Evolutionary conservation across 1,140 invertebrate genomes (phyloP), one percentile per base, ranked within the genome.

Genomic region (Hycleus phaleratus): DNA sequence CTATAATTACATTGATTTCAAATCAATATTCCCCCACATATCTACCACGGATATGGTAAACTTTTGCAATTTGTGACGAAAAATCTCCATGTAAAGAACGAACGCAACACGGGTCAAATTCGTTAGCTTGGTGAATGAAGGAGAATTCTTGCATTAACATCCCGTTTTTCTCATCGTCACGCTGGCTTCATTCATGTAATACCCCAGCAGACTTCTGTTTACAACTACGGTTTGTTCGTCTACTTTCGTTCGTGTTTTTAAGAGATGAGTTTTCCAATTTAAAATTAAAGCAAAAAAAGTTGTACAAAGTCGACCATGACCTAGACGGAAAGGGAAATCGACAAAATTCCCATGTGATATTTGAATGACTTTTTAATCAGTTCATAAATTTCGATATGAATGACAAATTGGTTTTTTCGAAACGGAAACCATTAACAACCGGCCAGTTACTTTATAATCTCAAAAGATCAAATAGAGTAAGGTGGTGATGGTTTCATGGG

Each of bases 201-300:
- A 25, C 55, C 55, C 55, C 55, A 46, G 32, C 48, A 4, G 4
- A 4, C 32, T n/a, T 10, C 54, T 46, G 46, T 46, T 56, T 56
- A 49, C 55, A 56, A 56, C 54, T 56, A 43, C 54, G 45, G 46
- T 47, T 46, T 56, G 32, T 56, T 56, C 55, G 55, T 42, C 46
- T 56, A 56, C 55, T 56, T 56, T 56, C 55, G 39, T 46, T 56
- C 55, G 58, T 67, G 65, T 67, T 67, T 64, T 64, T 60, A 60
- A 60, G 56, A 64, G 62, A 67, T 67, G 65, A 67, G 62, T 64
- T 64, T 67, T 58, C 65, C 62, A 62, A 64, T 67, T 64, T 64
- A 62, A 67, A 67, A 67, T 67, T 67, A 67, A 67, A 64, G 60
- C 51, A 52, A 57, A 49, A 18, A 18, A 57, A 58, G 62, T 53